These are phyloP conservation scores for Chloroceryle aenea DNA, from an alignment of 2,113 vertebrate species.

Conservation along the genomic window DNA sequence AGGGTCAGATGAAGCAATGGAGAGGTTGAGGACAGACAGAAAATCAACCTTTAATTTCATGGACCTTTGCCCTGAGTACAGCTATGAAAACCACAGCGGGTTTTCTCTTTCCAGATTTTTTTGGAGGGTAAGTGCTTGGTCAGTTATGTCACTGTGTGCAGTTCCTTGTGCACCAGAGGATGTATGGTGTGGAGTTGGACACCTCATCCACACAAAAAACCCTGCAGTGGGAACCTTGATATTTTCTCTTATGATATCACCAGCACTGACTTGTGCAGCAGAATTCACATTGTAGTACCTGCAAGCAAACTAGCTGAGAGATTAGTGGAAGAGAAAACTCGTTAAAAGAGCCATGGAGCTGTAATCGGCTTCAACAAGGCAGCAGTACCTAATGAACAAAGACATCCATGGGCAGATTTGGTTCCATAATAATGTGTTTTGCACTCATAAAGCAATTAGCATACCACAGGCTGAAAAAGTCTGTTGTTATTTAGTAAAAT, in stretches of 20 bases:
- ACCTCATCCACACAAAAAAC: not conserved
- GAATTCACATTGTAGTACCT: not conserved
- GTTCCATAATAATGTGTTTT: not conserved
- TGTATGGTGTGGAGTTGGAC: not conserved
- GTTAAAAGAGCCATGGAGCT: not conserved
- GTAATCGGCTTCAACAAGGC: not conserved
- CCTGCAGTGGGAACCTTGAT: rapidly evolving
- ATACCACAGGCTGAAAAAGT: not conserved
- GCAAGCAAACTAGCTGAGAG: not conserved
- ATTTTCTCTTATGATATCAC: not conserved
- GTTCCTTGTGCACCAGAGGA: not conserved
- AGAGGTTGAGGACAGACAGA: not conserved
- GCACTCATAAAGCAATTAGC: not conserved
- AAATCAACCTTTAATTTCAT: not conserved
- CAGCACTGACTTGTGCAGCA: not conserved
- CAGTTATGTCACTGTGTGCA: not conserved
- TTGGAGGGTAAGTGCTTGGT: not conserved
- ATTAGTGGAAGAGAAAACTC: not conserved
- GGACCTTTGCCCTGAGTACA: not conserved
- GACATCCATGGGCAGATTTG: not conserved
- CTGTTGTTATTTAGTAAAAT: not conserved
- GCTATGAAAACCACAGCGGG: not conserved
- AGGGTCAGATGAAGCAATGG: not conserved
- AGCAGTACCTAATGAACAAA: not conserved
- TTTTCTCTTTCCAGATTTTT: not conserved